phyloP scores from a whole-genome alignment of 2,797 vertebrate species.

The Fundulus diaphanus region DNA sequence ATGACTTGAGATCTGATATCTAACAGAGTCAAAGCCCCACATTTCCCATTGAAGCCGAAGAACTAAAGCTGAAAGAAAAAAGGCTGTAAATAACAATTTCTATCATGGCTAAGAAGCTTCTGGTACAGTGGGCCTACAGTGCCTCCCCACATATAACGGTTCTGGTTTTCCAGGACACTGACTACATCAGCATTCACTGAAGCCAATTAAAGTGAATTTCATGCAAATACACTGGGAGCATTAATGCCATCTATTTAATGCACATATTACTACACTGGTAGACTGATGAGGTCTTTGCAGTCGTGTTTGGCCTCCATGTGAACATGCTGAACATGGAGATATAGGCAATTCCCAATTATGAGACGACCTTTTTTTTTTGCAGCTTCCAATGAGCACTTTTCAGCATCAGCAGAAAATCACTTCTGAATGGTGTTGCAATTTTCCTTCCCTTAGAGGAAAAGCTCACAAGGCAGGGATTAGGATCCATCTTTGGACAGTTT shows the following conservation, averaged over 20 bases:
- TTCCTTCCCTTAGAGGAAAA: constrained; percentile 17
- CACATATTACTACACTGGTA: constrained; percentile 53
- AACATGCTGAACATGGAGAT: constrained; percentile 48
- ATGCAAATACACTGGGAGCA: constrained; percentile 40
- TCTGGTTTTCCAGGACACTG: constrained; percentile 54
- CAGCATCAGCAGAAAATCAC: constrained; percentile 51
- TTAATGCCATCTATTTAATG: constrained; percentile 28
- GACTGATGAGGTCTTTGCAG: constrained; percentile 63
- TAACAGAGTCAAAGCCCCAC: background rate
- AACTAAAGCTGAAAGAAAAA: background rate
- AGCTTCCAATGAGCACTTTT: constrained; percentile 48
- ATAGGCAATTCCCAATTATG: constrained; percentile 67
- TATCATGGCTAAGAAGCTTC: constrained; percentile 34
- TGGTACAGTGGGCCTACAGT: constrained; percentile 34
- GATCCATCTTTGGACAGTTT: constrained; percentile 41
- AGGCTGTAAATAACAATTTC: background rate
- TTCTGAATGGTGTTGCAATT: constrained; percentile 30
- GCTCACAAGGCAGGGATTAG: constrained; percentile 42
- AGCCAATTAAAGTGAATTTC: constrained; percentile 65
- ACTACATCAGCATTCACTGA: constrained; percentile 55
- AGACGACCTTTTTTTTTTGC: constrained; percentile 65
- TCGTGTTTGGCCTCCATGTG: constrained; percentile 44
- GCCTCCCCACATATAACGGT: constrained; percentile 41
- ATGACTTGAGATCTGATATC: background rate
- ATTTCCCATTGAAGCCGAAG: constrained; percentile 1